Percentiles rank a stretch among this genome's conserved stretches.
Evolutionary conservation across 2,888 invertebrate genomes (phyloP).

Genomic region (Balanococcus diminutus): DNA sequence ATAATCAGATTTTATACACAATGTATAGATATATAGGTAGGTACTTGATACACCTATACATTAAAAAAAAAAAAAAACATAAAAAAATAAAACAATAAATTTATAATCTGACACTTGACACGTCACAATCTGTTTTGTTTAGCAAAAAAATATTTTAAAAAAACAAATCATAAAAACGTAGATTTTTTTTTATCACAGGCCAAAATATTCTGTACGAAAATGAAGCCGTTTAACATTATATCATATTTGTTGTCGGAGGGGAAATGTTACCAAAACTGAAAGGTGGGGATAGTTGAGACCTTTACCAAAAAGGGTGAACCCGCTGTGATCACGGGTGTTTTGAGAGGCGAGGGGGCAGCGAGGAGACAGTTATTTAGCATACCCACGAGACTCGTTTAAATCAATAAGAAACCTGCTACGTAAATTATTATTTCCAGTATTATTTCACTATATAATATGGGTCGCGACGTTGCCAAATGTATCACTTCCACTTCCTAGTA

Average conservation of each 20-base stretch:
- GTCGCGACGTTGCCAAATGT: slow-evolving; percentile 50
- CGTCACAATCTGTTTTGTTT: not conserved
- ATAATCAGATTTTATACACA: not conserved
- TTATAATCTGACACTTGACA: not conserved
- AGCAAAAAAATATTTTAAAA: not conserved
- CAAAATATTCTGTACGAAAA: not conserved
- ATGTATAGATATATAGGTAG: not conserved
- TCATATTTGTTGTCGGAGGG: slow-evolving; percentile 37
- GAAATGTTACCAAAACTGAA: not conserved
- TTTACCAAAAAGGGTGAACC: slow-evolving; percentile 56
- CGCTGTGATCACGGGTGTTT: slow-evolving; percentile 56
- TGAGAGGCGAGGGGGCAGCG: slow-evolving; percentile 52
- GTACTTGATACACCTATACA: not conserved
- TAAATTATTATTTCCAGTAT: slow-evolving; percentile 54
- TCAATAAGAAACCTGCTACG: slow-evolving; percentile 57
- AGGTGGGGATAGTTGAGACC: slow-evolving; percentile 13
- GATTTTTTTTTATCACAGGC: not conserved
- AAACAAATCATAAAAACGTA: not conserved
- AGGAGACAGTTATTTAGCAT: slow-evolving; percentile 58
- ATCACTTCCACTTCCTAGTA: slow-evolving; percentile 30
- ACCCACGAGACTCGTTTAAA: slow-evolving; percentile 57
- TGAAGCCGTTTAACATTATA: slow-evolving; percentile 44
- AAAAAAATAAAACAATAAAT: not conserved
- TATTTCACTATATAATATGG: slow-evolving; percentile 53
- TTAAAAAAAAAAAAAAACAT: not conserved